Evolutionary conservation across 2,113 vertebrate species (phyloP).

Genomic region (Mustelus asterias): DNA sequence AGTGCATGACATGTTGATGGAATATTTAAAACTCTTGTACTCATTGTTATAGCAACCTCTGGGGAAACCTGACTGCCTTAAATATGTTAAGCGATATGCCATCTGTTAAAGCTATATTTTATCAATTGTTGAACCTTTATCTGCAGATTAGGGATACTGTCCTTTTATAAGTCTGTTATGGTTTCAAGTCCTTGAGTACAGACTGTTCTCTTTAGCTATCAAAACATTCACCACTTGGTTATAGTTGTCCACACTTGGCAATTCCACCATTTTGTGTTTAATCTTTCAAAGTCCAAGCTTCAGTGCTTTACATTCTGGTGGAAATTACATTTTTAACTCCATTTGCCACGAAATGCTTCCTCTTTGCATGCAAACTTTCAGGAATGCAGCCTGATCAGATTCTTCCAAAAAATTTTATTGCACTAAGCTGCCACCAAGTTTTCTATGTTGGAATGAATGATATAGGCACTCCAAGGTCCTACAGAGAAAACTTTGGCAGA

Average conservation of each 20-base stretch:
- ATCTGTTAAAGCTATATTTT: constrained; percentile 27
- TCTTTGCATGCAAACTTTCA: not conserved
- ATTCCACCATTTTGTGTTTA: not conserved
- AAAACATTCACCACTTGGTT: not conserved
- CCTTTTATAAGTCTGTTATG: constrained; percentile 1
- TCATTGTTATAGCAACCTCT: constrained; percentile 14
- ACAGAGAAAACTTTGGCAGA: not conserved
- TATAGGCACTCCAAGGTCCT: not conserved
- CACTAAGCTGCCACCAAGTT: not conserved
- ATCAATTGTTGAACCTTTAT: constrained; percentile 24
- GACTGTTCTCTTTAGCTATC: not conserved
- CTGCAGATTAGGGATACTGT: not conserved
- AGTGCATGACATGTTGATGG: constrained; percentile 2
- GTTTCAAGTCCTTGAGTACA: constrained; percentile 5
- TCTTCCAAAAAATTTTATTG: not conserved
- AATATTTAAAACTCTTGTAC: not conserved
- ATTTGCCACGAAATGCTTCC: not conserved
- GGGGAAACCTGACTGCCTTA: constrained; percentile 13
- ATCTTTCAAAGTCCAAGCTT: not conserved
- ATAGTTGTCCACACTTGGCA: not conserved
- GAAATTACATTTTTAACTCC: not conserved
- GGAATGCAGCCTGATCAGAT: not conserved
- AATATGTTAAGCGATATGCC: not conserved
- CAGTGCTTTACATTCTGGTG: not conserved
- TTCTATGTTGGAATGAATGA: not conserved